Conservation (phyloP, 2,113 vertebrate species). For the Grus americana region DNA sequence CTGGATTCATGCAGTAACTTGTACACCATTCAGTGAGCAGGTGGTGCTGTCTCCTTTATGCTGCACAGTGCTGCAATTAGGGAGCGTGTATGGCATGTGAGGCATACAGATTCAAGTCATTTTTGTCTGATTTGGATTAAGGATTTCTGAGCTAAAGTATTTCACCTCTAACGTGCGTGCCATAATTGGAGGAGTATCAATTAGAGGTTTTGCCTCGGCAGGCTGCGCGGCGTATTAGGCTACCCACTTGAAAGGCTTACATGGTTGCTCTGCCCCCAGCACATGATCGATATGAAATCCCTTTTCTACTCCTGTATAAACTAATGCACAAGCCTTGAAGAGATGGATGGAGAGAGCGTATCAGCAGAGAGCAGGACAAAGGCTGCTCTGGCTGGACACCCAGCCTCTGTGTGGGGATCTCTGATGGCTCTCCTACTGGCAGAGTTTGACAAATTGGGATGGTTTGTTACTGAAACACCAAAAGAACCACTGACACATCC, state of each 20-base stretch:
- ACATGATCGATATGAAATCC: not conserved
- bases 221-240: not conserved
- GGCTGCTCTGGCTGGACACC: not conserved
- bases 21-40: not conserved
- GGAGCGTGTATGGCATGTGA: not conserved
- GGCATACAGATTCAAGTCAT: not conserved
- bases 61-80: not conserved
- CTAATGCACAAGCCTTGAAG: not conserved
- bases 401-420: fast-evolving
- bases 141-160: not conserved
- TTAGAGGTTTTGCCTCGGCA: not conserved
- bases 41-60: not conserved
- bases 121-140: not conserved
- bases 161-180: not conserved
- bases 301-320: not conserved
- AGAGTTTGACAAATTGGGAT: not conserved
- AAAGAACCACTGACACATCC: not conserved
- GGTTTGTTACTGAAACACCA: not conserved
- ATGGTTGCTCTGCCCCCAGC: not conserved
- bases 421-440: not conserved
- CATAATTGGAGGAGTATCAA: not conserved
- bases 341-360: not conserved
- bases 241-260: not conserved
- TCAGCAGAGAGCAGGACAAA: not conserved
- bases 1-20: not conserved